phyloP scores from a whole-genome alignment of 2,797 vertebrate species.

The Apodemus agrarius region DNA sequence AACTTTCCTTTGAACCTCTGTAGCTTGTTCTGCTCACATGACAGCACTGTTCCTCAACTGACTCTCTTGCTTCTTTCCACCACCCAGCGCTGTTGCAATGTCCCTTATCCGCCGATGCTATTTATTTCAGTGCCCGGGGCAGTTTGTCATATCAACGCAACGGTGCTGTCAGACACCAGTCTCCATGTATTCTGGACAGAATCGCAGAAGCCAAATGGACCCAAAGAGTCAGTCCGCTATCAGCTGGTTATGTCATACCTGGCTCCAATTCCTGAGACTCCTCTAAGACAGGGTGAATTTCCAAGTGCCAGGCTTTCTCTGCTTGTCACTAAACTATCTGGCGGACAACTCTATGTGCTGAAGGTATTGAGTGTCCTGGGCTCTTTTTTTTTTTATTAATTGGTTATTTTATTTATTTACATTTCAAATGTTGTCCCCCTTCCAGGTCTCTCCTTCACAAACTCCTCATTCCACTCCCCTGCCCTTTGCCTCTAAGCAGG shows the following conservation, averaged over 20 bases:
- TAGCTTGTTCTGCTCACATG: background rate
- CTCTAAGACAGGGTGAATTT: conserved; percentile 83
- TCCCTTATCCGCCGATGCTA: background rate
- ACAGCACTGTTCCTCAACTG: background rate
- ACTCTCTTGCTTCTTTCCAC: background rate
- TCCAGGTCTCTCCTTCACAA: too few species aligned
- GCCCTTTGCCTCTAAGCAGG: too few species aligned
- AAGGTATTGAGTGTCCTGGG: conserved; percentile 78
- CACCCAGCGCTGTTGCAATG: background rate
- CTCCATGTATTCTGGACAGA: conserved; percentile 84
- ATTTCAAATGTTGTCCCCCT: too few species aligned
- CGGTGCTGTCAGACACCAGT: conserved; percentile 83
- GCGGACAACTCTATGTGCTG: conserved; percentile 80
- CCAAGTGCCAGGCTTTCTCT: conserved; percentile 77
- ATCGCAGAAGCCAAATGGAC: conserved; percentile 84
- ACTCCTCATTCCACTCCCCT: too few species aligned
- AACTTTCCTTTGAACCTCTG: background rate
- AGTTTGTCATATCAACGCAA: conserved; percentile 70
- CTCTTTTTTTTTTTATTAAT: too few species aligned
- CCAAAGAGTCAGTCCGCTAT: conserved; percentile 84
- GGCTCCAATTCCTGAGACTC: conserved; percentile 72
- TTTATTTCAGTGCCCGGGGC: conserved; percentile 86
- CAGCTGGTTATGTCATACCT: conserved; percentile 83
- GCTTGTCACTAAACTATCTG: conserved; percentile 78
- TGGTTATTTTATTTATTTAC: too few species aligned